Evolutionary conservation across 1,140 invertebrate species (phyloP).

Genomic region (Brachionus asplanchnoidis): DNA sequence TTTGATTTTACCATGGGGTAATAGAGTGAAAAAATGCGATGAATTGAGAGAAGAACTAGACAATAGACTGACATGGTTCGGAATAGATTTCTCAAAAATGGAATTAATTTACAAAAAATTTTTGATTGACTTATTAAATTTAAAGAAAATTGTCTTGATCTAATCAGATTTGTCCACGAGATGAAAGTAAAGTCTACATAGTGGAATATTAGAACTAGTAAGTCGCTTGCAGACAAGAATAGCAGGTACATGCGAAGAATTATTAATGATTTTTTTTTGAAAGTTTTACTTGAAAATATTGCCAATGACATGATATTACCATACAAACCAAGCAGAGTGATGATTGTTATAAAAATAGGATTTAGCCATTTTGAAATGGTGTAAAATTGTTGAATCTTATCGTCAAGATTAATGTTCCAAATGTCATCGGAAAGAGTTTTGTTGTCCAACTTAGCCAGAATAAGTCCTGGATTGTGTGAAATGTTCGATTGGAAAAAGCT

Average conservation of each 20-base stretch:
- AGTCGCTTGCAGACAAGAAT: background rate
- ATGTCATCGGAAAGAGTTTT: background rate
- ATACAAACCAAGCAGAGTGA: background rate
- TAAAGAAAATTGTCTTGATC: background rate
- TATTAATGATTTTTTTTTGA: background rate
- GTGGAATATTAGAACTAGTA: background rate
- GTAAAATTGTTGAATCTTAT: background rate
- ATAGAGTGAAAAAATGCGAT: background rate
- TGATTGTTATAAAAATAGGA: background rate
- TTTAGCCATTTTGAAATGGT: slow-evolving; percentile 17
- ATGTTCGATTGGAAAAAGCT: background rate
- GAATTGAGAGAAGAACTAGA: background rate
- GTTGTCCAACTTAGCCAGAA: background rate
- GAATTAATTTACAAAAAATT: background rate
- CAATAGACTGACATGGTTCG: background rate
- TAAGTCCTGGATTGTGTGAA: background rate
- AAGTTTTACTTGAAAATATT: background rate
- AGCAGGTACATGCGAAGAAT: background rate
- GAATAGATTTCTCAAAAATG: slow-evolving; percentile 9
- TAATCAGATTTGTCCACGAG: background rate
- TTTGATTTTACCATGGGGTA: slow-evolving; percentile 11
- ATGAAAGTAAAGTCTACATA: background rate
- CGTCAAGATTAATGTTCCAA: background rate
- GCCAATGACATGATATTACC: slow-evolving; percentile 3
- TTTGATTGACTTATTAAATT: background rate